Evolutionary conservation across 2,797 vertebrate genomes (phyloP).

Genomic region (Falco concolor): DNA sequence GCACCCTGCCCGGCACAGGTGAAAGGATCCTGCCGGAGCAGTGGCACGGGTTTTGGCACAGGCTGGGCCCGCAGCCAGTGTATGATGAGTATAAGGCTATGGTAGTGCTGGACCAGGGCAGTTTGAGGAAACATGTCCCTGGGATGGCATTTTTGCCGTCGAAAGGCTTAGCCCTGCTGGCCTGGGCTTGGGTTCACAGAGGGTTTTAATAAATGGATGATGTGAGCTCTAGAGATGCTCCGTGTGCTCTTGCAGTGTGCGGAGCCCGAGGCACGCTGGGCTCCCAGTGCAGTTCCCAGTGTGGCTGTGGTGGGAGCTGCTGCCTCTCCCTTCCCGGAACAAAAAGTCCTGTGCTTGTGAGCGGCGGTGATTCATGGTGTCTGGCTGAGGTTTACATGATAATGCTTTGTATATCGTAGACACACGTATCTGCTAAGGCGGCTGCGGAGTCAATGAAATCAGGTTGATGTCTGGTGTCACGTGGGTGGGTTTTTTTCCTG

Average conservation of each 20-base stretch:
- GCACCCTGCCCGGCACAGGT: background rate
- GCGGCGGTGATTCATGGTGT: background rate
- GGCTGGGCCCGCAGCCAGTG: background rate
- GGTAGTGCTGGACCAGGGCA: background rate
- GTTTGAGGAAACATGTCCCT: background rate
- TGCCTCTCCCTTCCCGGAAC: background rate
- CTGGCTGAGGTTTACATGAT: background rate
- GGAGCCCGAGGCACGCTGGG: background rate
- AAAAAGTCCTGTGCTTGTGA: background rate
- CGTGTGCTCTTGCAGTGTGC: background rate
- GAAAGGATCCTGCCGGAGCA: background rate
- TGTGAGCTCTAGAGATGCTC: background rate
- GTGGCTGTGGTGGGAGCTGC: background rate
- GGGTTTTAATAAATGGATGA: background rate
- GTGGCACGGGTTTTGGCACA: background rate
- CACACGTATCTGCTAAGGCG: background rate
- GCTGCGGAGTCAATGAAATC: background rate
- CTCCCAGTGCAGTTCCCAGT: rapidly evolving
- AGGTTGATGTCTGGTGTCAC: background rate
- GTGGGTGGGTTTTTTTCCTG: background rate
- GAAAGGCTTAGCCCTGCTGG: background rate
- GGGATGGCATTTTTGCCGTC: background rate
- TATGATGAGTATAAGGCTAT: background rate
- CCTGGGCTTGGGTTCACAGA: background rate
- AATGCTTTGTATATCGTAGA: background rate